Evolutionary conservation across 1,140 invertebrate genomes (phyloP).

Genomic region (Oscheius sp.): DNA sequence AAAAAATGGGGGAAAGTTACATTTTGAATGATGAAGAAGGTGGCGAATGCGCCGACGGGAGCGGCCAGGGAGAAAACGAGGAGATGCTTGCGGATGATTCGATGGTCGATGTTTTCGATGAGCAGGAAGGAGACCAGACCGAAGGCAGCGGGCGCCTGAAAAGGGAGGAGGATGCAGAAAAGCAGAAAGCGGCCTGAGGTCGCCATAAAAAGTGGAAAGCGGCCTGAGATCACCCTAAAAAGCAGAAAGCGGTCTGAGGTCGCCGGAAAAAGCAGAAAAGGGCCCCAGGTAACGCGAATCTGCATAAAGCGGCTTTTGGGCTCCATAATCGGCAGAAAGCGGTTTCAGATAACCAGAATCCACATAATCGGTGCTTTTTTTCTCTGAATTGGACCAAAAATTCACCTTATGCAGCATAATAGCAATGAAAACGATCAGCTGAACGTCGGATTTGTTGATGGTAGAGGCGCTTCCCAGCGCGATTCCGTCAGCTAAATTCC

Average conservation of each 20-base stretch:
- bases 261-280: too few relatives aligned
- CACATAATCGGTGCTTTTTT: too few relatives aligned
- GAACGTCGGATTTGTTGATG: constrained; percentile 88
- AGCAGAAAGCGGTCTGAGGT: too few relatives aligned
- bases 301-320: constrained; percentile 3
- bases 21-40: constrained; percentile 71
- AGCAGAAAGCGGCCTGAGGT: too few relatives aligned
- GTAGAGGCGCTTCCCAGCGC: constrained; percentile 92
- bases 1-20: neutral
- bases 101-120: constrained; percentile 86
- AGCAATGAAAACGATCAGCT: constrained; percentile 87
- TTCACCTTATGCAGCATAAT: constrained; percentile 97
- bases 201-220: too few relatives aligned
- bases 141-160: constrained; percentile 90
- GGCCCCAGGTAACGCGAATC: too few relatives aligned
- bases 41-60: constrained; percentile 83
- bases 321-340: neutral
- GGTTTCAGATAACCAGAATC: too few relatives aligned
- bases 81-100: constrained; percentile 81
- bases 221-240: too few relatives aligned
- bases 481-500: constrained; percentile 94
- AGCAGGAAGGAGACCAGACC: constrained; percentile 93
- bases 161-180: too few relatives aligned
- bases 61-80: constrained; percentile 90
- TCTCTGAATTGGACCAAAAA: neutral